phyloP scores from a whole-genome alignment of 2,888 invertebrate species.

The Agrotis segetum region DNA sequence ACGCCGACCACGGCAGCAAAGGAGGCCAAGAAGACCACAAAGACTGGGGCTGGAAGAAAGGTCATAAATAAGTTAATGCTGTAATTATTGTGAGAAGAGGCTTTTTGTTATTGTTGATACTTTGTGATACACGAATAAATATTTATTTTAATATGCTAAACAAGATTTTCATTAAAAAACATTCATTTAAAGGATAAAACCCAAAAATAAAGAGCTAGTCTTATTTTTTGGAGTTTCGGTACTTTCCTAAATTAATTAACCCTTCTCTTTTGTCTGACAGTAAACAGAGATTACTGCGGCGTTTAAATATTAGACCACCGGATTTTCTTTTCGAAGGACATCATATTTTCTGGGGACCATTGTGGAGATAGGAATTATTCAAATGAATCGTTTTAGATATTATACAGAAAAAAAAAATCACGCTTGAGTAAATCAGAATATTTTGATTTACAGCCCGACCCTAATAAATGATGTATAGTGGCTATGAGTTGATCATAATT shows the following conservation, averaged over 20 bases:
- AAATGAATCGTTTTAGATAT: constrained; percentile 1
- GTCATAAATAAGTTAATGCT: constrained; percentile 76
- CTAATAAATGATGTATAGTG: not conserved
- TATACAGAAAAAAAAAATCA: no score
- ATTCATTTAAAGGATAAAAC: not conserved
- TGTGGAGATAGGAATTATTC: not conserved
- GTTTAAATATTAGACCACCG: constrained; percentile 45
- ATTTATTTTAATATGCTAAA: constrained; percentile 56
- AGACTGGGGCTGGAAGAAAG: constrained; percentile 93
- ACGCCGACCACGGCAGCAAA: constrained; percentile 94
- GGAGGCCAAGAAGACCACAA: constrained; percentile 95
- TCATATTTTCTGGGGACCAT: constrained; percentile 7
- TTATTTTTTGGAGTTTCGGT: constrained; percentile 23
- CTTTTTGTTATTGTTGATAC: constrained; percentile 82
- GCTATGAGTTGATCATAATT: not conserved
- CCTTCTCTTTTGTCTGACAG: constrained; percentile 28
- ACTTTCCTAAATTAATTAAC: constrained; percentile 44
- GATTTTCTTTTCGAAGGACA: constrained; percentile 35
- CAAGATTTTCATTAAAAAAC: constrained; percentile 15
- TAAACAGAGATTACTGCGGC: constrained; percentile 43
- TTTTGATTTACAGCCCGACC: not conserved
- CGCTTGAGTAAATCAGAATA: no score
- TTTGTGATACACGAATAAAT: constrained; percentile 79
- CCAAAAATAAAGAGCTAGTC: constrained; percentile 1
- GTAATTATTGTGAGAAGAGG: constrained; percentile 48